Base-by-base conservation (phyloP, 2,888 invertebrate species). In the Philereme vetulata region DNA sequence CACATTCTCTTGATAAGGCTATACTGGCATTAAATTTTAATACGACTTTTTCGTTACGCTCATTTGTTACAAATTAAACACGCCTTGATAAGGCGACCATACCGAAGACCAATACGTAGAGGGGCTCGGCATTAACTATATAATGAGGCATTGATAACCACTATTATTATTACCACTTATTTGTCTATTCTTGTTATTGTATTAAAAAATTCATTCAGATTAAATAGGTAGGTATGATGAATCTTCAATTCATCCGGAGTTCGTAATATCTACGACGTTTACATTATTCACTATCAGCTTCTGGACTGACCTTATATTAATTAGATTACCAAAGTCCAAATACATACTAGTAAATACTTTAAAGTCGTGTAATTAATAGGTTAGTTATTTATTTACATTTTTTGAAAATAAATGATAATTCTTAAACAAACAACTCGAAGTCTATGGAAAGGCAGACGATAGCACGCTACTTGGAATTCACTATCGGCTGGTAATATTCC, bases 401-500 rank as follows among this genome's bases (percentile, higher is more conserved):
- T 46, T 59, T 36, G 48, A 63, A 56, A 60, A 52, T 47, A 56
- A 40, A 46, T 49, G 62, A 63, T 63, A 51, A 56, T 38, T 38
- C 36, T 46, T 43, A 7, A 38, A 44, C 7, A 38, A 54, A 54
- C 47, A 60, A 60, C 9, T 32, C 35, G 9, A 9, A 34, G 36
- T 44, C 33, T 34, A 38, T 56, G 48, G 21, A 52, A 52, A 54
- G 35, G 21, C 44, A 5, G 36, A 48, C 38, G 4, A 43, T 40
- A 21, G 21, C 32, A 40, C 48, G 10, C 21, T 35, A 51, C 43
- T 64, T 63, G 59, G 52, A 60, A 59, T 43, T 45, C 40, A 45
- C 35, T 65, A 62, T 66, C 55, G 53, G 34, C 60, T 43, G 51
- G 60, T 63, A 65, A 56, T 54, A 64, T 65, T 65, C 65, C 64